These are phyloP conservation scores for Eutrigla gurnardus DNA, from an alignment of 2,797 vertebrate species.

Conservation along the genomic window DNA sequence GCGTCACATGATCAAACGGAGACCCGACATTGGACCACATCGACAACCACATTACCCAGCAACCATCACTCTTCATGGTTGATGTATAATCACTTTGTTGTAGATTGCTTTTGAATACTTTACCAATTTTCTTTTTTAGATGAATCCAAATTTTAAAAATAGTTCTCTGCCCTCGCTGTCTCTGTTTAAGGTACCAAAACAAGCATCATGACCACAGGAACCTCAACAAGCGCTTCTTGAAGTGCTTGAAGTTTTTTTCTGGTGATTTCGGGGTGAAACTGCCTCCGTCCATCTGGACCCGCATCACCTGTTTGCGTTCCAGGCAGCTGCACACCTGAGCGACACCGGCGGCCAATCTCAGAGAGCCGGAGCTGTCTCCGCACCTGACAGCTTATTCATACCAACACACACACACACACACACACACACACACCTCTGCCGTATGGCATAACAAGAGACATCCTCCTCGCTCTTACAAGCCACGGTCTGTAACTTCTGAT, in stretches of 20 bases:
- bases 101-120: too few relatives aligned
- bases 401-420: neutral
- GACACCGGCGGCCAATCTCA: slow-evolving; percentile 28
- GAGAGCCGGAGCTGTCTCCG: slow-evolving; percentile 47
- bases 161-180: too few relatives aligned
- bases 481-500: slow-evolving; percentile 68
- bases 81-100: too few relatives aligned
- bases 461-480: slow-evolving; percentile 62
- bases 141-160: too few relatives aligned
- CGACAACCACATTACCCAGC: neutral
- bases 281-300: slow-evolving; percentile 17
- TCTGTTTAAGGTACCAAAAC: neutral
- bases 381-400: slow-evolving; percentile 73
- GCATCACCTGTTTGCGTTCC: slow-evolving; percentile 15
- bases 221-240: neutral
- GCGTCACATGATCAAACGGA: neutral
- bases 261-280: slow-evolving; percentile 26
- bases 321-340: slow-evolving; percentile 59
- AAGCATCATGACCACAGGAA: neutral
- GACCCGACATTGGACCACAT: neutral
- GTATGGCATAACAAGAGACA: slow-evolving; percentile 64
- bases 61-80: neutral
- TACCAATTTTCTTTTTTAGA: too few relatives aligned
- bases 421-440: neutral
- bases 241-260: neutral